phyloP scores from a whole-genome alignment of 2,888 invertebrate genomes.

The Troglohyphantes excavatus region DNA sequence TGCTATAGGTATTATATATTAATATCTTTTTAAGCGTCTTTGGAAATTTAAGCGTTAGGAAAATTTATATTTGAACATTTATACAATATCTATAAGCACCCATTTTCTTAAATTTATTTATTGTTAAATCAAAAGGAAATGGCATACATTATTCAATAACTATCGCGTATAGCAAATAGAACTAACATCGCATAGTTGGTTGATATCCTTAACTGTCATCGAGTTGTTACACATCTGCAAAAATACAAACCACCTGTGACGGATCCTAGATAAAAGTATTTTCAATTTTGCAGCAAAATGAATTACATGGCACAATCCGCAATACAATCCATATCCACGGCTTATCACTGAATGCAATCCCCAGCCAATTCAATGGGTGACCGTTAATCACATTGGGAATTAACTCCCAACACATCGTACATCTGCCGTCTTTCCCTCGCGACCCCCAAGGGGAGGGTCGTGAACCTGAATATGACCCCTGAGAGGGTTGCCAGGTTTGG shows the following conservation, averaged over 20 bases:
- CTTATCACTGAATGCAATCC: background rate
- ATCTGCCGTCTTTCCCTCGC: constrained; percentile 44
- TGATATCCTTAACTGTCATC: background rate
- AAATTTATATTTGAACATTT: no score
- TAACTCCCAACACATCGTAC: constrained; percentile 51
- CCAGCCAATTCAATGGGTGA: constrained; percentile 34
- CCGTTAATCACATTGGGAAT: constrained; percentile 62
- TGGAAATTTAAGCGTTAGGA: no score
- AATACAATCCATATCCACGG: background rate
- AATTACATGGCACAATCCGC: background rate
- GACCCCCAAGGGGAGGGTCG: constrained; percentile 13
- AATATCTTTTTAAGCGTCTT: no score
- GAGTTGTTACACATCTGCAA: background rate
- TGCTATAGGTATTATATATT: no score
- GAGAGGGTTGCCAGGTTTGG: background rate
- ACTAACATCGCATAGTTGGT: no score
- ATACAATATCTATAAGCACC: no score
- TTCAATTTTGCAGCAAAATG: background rate
- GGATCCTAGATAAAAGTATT: background rate
- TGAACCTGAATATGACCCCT: background rate
- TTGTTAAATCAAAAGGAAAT: no score
- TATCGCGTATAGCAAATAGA: no score
- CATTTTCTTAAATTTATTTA: no score
- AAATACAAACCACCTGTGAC: background rate
- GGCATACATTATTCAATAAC: no score